Conservation (phyloP, 2,888 invertebrate species). For the Drosophila vallismaia region DNA sequence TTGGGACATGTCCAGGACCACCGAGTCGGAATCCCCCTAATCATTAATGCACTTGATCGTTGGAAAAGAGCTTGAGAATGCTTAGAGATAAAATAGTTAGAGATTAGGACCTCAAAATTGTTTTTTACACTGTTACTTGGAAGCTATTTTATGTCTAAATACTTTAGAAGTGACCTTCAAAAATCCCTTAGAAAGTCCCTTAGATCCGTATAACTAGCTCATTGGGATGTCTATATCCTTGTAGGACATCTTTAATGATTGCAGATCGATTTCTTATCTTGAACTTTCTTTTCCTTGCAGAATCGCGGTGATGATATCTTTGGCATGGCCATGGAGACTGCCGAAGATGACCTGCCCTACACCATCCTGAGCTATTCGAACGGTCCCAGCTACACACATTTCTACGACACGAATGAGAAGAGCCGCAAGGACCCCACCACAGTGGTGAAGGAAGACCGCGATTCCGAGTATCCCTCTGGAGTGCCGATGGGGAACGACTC, state of each 20-base stretch:
- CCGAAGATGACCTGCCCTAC: constrained; percentile 86
- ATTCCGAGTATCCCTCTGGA: constrained; percentile 85
- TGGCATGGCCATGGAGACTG: constrained; percentile 66
- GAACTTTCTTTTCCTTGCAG: constrained; percentile 44
- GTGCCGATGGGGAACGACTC: constrained; percentile 85
- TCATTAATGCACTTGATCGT: not conserved
- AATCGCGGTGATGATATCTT: constrained; percentile 78
- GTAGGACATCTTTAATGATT: too few relatives aligned
- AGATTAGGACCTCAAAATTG: not conserved
- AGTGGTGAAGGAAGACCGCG: constrained; percentile 55
- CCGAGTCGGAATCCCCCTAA: not conserved
- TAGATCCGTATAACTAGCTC: too few relatives aligned
- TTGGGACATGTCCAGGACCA: not conserved
- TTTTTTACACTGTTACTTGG: not conserved
- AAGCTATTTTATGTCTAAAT: too few relatives aligned
- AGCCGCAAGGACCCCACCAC: constrained; percentile 77
- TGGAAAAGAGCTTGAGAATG: not conserved
- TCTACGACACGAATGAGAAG: constrained; percentile 64
- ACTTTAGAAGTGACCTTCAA: too few relatives aligned
- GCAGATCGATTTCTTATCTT: not conserved
- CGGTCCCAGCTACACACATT: constrained; percentile 87
- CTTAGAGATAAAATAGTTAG: not conserved
- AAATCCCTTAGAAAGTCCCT: too few relatives aligned
- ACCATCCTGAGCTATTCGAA: constrained; percentile 90
- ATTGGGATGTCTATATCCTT: too few relatives aligned